Conservation (phyloP, 1,140 invertebrate genomes). For the Zaprionus lachaisei region DNA sequence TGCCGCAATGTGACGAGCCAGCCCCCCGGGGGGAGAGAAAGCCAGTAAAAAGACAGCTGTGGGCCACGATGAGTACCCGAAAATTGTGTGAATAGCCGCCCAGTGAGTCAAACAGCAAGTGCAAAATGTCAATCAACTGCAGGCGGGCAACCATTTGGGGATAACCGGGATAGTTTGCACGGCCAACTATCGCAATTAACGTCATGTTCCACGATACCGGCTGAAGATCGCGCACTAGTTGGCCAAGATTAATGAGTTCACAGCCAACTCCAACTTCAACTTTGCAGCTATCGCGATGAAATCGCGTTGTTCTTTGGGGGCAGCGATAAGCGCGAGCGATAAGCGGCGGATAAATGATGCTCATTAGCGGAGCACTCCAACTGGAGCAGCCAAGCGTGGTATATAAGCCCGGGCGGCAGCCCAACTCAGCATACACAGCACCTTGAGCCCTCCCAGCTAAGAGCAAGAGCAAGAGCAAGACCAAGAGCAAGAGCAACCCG, state of each 20-base stretch:
- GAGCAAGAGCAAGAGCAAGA: conserved; percentile 1
- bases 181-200: conserved; percentile 22
- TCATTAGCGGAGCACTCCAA: conserved; percentile 44
- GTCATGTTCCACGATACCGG: conserved; percentile 3
- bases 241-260: conserved; percentile 57
- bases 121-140: conserved; percentile 13
- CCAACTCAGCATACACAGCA: background rate
- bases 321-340: conserved; percentile 55
- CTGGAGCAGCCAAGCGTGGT: conserved; percentile 12
- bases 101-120: conserved; percentile 2
- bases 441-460: background rate
- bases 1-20: conserved; percentile 8
- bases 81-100: background rate
- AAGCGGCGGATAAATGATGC: conserved; percentile 48
- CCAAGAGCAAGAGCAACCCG: background rate
- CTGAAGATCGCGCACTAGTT: conserved; percentile 44
- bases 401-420: conserved; percentile 42
- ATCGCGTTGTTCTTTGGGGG: conserved; percentile 28
- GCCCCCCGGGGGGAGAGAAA: background rate
- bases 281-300: conserved; percentile 59
- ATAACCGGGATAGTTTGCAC: background rate
- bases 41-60: background rate
- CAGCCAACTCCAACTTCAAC: background rate
- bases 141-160: background rate
- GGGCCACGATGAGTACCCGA: background rate